Evolutionary conservation across 2,888 invertebrate species (phyloP).

Genomic region (Prionchulus punctatus): DNA sequence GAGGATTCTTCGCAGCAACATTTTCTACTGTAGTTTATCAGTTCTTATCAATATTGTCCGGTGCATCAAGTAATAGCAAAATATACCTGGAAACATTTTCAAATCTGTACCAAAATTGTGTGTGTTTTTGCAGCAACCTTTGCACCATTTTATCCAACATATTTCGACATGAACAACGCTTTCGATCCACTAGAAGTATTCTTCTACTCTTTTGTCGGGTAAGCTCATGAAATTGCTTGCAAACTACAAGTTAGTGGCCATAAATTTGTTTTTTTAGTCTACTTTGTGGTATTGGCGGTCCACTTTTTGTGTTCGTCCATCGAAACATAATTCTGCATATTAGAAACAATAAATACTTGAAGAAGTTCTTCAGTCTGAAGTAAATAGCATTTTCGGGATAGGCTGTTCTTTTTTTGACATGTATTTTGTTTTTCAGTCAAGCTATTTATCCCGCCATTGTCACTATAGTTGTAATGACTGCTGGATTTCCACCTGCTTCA

Average conservation of each 20-base stretch:
- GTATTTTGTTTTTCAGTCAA: too few relatives aligned
- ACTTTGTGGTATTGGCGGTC: slow-evolving; percentile 66
- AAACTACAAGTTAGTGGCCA: slow-evolving; percentile 35
- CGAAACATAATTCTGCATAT: slow-evolving; percentile 82
- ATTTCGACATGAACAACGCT: slow-evolving; percentile 79
- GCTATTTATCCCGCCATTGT: slow-evolving; percentile 88
- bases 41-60: slow-evolving; percentile 80
- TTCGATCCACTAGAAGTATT: slow-evolving; percentile 91
- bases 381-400: slow-evolving; percentile 15
- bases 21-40: slow-evolving; percentile 91
- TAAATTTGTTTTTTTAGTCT: slow-evolving; percentile 58
- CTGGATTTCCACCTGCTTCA: slow-evolving; percentile 75
- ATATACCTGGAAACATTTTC: too few relatives aligned
- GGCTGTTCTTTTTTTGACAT: too few relatives aligned
- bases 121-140: slow-evolving; percentile 70
- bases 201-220: slow-evolving; percentile 82
- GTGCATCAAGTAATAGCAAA: slow-evolving; percentile 54
- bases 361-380: neutral
- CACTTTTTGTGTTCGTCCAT: slow-evolving; percentile 78
- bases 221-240: slow-evolving; percentile 41
- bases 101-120: too few relatives aligned
- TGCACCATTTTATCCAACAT: slow-evolving; percentile 76
- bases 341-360: slow-evolving; percentile 34
- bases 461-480: slow-evolving; percentile 61
- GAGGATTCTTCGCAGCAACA: slow-evolving; percentile 87